Evolutionary conservation across 2,113 vertebrate genomes (phyloP), one percentile per base, ranked within the genome.

Genomic region (Urocitellus parryii): DNA sequence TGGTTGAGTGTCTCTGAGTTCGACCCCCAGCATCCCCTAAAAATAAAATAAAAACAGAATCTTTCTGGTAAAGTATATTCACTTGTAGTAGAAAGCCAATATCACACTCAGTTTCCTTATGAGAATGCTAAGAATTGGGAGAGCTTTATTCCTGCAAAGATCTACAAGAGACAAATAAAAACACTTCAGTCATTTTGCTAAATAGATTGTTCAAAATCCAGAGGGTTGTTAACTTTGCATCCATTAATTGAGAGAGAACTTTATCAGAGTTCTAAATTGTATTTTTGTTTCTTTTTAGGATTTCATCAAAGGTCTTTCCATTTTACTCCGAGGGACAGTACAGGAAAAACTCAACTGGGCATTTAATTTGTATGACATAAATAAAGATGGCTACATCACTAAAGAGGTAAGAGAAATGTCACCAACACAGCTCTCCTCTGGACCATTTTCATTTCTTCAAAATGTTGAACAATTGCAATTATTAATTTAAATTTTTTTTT

Each of bases 281-380:
- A 22, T 95, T 97, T 97, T 98, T 37, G 80, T 95, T 92, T 88
- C 77, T 88, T 16, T 97, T 92, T 97, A 99, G 99, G 99, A 99
- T 98, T 99, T 99, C 97, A 99, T 99, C 37, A 99, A 99, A 98
- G 99, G 99, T 89, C 99, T 99, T 96, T 99, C 99, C 45, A 99
- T 99, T 98, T 99, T 99, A 95, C 99, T 99, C 29, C 99, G 99
- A 94, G 99, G 99, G 77, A 99, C 99, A 42, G 98, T 99, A 87
- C 99, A 99, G 97, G 99, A 99, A 97, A 99, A 99, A 98, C 99
- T 99, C 94, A 99, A 99, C 98, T 99, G 99, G 99, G 99, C 99
- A 83, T 99, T 99, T 98, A 99, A 99, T 98, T 98, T 99, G 96
- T 99, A 99, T 92, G 99, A 99, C 96, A 99, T 99, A 98, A 99